Conservation (phyloP, 2,797 vertebrate species). For the Gallirallus australis region DNA sequence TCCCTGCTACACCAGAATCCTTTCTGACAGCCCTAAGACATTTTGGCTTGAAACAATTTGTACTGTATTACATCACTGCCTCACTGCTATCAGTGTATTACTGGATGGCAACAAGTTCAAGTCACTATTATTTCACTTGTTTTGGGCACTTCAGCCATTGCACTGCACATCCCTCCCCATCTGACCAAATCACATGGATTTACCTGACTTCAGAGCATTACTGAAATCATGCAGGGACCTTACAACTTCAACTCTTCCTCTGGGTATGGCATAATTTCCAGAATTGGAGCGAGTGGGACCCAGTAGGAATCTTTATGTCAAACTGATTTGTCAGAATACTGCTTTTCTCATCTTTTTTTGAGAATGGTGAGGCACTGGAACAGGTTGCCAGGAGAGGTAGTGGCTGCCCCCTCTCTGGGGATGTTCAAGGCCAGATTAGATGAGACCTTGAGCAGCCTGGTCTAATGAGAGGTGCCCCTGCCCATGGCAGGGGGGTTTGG, state of each 20-base stretch:
- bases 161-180: neutral
- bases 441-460: too few relatives aligned
- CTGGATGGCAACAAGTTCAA: neutral
- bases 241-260: neutral
- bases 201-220: neutral
- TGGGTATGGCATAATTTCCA: neutral
- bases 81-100: neutral
- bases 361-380: too few relatives aligned
- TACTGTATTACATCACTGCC: rapidly evolving
- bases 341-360: neutral
- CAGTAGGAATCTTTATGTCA: neutral
- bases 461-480: too few relatives aligned
- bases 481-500: too few relatives aligned
- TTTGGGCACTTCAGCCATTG: neutral
- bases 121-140: neutral
- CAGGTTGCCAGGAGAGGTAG: too few relatives aligned
- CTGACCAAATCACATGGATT: rapidly evolving
- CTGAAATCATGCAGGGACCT: rapidly evolving
- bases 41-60: neutral
- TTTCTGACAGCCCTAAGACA: neutral
- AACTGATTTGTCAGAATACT: neutral
- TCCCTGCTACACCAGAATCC: neutral
- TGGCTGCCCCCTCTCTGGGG: too few relatives aligned
- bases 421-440: too few relatives aligned
- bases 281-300: neutral